phyloP scores from a whole-genome alignment of 2,113 vertebrate genomes.

The Scolopax mira region DNA sequence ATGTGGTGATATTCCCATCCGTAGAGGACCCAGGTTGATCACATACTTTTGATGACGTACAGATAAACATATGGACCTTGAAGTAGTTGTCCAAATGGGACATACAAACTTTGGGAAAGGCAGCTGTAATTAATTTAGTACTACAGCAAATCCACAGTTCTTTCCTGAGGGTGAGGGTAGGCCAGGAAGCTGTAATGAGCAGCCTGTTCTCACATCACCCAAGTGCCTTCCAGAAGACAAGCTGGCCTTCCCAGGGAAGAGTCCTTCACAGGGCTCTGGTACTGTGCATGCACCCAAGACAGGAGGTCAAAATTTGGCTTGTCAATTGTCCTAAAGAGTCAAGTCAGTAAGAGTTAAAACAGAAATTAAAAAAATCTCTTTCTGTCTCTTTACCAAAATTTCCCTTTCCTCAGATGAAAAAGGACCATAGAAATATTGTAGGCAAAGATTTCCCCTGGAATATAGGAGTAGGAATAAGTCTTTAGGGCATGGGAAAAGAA shows the following conservation, averaged over 20 bases:
- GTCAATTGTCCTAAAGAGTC: background rate
- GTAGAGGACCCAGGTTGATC: background rate
- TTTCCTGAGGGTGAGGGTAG: rapidly evolving
- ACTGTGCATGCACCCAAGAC: background rate
- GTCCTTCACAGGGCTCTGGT: background rate
- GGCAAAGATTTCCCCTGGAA: background rate
- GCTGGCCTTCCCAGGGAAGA: background rate
- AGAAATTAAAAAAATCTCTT: background rate
- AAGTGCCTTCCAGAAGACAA: background rate
- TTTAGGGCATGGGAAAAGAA: background rate
- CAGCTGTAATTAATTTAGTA: background rate
- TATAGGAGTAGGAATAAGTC: background rate
- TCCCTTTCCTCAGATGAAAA: background rate
- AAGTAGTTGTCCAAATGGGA: background rate
- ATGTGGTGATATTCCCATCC: background rate
- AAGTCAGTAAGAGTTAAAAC: background rate
- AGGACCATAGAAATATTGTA: background rate
- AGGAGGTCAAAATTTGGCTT: background rate
- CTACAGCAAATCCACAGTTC: background rate
- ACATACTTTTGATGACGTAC: background rate
- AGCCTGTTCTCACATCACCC: background rate
- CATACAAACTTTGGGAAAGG: background rate
- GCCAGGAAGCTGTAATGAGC: background rate
- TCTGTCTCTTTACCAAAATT: background rate
- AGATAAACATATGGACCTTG: background rate